phyloP scores from a whole-genome alignment of 1,140 invertebrate species.

The Ceratitis capitata region DNA sequence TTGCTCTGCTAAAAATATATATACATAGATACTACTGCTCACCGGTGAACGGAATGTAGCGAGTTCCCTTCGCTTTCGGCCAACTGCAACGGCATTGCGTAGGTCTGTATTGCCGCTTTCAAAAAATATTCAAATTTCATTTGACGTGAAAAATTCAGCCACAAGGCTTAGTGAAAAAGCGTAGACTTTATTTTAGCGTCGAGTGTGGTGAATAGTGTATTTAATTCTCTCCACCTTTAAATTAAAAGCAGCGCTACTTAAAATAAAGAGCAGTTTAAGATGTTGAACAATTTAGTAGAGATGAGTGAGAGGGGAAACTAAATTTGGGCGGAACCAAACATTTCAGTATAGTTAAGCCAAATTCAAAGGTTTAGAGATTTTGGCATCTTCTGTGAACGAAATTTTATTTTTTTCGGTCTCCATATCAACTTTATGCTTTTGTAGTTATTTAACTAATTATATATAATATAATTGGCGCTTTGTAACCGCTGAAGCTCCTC shows the following conservation, averaged over 20 bases:
- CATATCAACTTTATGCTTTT: too few relatives aligned
- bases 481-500: too few relatives aligned
- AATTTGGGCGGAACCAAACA: too few relatives aligned
- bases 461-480: too few relatives aligned
- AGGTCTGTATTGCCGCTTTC: background rate
- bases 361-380: too few relatives aligned
- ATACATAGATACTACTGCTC: background rate
- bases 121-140: conserved; percentile 9
- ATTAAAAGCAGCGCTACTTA: background rate
- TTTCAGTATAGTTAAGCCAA: too few relatives aligned
- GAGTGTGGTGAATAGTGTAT: background rate
- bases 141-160: background rate
- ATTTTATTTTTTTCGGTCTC: too few relatives aligned
- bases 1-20: background rate
- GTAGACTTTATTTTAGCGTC: background rate
- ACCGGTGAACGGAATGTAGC: background rate
- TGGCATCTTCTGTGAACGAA: too few relatives aligned
- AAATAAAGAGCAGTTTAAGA: background rate
- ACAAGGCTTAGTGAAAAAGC: background rate
- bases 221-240: background rate
- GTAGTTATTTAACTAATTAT: too few relatives aligned
- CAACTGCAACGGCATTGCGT: background rate
- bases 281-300: background rate
- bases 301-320: background rate
- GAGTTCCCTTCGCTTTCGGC: background rate